A percentile compares a stretch with the other conserved stretches of the same genome.
Evolutionary conservation across 2,797 vertebrate genomes (phyloP).

Genomic region (Agapornis canus): DNA sequence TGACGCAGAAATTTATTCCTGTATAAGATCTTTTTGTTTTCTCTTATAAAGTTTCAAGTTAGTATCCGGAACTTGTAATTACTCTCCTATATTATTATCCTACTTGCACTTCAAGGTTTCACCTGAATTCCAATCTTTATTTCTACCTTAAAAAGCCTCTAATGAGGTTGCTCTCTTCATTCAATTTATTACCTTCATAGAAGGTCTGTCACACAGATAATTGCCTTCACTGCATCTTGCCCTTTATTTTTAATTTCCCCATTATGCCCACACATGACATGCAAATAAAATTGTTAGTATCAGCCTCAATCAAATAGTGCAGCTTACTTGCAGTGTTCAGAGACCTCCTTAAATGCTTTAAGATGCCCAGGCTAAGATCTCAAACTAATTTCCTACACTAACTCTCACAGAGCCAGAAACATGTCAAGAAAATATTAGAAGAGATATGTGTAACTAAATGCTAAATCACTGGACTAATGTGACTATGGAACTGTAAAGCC

Average conservation of each 20-base stretch:
- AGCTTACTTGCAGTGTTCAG: background rate
- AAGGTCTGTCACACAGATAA: background rate
- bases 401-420: background rate
- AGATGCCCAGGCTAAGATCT: background rate
- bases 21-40: background rate
- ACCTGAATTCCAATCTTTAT: background rate
- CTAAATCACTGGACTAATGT: background rate
- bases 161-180: background rate
- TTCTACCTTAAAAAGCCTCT: background rate
- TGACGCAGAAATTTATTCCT: background rate
- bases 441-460: background rate
- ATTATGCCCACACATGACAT: rapidly evolving
- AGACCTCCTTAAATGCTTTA: background rate
- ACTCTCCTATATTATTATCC: background rate
- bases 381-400: background rate
- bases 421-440: background rate
- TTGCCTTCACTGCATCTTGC: background rate
- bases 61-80: background rate
- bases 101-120: background rate
- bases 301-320: background rate
- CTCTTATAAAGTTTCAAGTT: background rate
- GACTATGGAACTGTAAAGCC: background rate
- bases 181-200: background rate
- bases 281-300: background rate
- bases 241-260: background rate